These are phyloP conservation scores for Centropristis striata DNA, from an alignment of 2,113 vertebrate species.

Conservation along the genomic window DNA sequence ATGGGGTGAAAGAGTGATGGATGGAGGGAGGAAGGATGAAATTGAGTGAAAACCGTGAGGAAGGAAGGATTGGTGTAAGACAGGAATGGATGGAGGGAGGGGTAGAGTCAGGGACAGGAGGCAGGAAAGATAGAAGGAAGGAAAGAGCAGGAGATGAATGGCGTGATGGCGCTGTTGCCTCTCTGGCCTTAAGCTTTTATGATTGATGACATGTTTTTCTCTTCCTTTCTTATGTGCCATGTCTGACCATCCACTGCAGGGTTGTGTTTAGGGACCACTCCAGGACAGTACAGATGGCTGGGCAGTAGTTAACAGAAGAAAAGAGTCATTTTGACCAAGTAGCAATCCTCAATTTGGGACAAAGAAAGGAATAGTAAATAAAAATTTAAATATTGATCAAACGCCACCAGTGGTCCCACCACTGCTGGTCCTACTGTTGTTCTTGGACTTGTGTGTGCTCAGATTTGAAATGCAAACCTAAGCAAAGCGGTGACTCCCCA, in stretches of 20 bases:
- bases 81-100: slow-evolving; percentile 11
- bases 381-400: background rate
- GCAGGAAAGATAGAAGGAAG: slow-evolving; percentile 35
- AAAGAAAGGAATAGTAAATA: background rate
- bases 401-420: background rate
- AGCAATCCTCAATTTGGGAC: background rate
- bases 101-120: slow-evolving; percentile 15
- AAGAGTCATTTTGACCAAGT: background rate
- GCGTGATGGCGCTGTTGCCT: slow-evolving; percentile 41
- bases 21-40: slow-evolving; percentile 29
- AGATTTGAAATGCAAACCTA: slow-evolving; percentile 47
- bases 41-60: background rate
- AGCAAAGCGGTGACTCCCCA: slow-evolving; percentile 58
- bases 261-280: slow-evolving; percentile 39
- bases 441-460: slow-evolving; percentile 4
- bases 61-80: background rate
- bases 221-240: slow-evolving; percentile 14
- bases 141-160: slow-evolving; percentile 53
- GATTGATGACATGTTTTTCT: slow-evolving; percentile 70
- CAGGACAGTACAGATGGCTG: slow-evolving; percentile 20
- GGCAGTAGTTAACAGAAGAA: slow-evolving; percentile 7
- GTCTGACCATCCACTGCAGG: slow-evolving; percentile 32
- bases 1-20: slow-evolving; percentile 29
- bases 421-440: background rate
- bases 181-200: slow-evolving; percentile 56